Conservation (phyloP, 2,888 invertebrate species). For the Choreutis nemorana region DNA sequence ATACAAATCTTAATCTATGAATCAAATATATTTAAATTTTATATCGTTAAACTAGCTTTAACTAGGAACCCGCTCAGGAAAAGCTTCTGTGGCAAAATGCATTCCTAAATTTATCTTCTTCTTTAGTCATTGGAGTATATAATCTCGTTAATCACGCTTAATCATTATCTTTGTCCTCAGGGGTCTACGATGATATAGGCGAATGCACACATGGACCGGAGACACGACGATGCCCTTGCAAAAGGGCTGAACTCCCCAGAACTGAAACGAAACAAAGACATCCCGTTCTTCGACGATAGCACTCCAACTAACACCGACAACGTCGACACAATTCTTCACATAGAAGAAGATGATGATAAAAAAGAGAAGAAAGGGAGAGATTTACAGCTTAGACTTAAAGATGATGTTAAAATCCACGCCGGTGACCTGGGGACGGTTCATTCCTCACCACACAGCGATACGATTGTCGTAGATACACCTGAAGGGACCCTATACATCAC, state of each 20-base stretch:
- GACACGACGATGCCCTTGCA: constrained; percentile 24
- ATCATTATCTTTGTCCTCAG: too few relatives aligned
- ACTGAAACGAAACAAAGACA: constrained; percentile 13
- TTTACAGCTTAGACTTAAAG: constrained; percentile 5
- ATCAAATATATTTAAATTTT: too few relatives aligned
- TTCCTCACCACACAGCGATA: constrained; percentile 43
- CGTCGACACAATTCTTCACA: constrained; percentile 21
- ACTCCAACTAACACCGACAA: too few relatives aligned
- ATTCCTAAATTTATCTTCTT: too few relatives aligned
- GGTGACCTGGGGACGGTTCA: constrained; percentile 42
- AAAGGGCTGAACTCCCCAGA: constrained; percentile 38
- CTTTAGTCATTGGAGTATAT: too few relatives aligned
- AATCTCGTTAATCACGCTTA: too few relatives aligned
- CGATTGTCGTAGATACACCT: constrained; percentile 53
- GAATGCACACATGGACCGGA: constrained; percentile 16
- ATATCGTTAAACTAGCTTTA: too few relatives aligned
- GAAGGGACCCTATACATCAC: constrained; percentile 57
- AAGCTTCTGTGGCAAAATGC: too few relatives aligned
- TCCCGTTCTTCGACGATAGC: constrained; percentile 38
- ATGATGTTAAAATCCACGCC: constrained; percentile 29
- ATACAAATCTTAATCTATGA: too few relatives aligned
- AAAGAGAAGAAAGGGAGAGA: constrained; percentile 17
- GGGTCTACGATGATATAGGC: too few relatives aligned
- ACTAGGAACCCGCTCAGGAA: too few relatives aligned
- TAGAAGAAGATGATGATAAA: constrained; percentile 23